Conservation (phyloP, 2,113 vertebrate species). For the Brachirus orientalis region DNA sequence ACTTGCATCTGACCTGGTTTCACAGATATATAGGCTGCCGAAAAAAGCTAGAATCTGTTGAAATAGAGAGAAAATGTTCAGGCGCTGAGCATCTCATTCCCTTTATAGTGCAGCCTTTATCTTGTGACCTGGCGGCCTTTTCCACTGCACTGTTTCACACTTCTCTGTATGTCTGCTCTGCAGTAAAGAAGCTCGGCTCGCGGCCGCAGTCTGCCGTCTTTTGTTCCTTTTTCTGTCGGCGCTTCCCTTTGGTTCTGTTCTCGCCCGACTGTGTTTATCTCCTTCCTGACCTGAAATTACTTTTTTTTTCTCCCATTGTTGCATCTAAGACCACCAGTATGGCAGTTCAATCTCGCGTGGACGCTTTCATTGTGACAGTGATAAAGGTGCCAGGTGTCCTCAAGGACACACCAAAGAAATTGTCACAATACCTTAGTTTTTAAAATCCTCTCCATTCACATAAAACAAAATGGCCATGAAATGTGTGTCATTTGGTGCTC, state of each 20-base stretch:
- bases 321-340: slow-evolving; percentile 30
- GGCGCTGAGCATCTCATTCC: slow-evolving; percentile 20
- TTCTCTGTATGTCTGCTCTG: slow-evolving; percentile 15
- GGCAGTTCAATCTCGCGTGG: slow-evolving; percentile 1
- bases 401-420: slow-evolving; percentile 12
- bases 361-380: slow-evolving; percentile 17
- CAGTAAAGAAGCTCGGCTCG: slow-evolving; percentile 29
- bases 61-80: slow-evolving; percentile 25
- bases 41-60: slow-evolving; percentile 33
- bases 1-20: slow-evolving; percentile 59
- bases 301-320: slow-evolving; percentile 35
- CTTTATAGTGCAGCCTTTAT: slow-evolving; percentile 41
- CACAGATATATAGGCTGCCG: slow-evolving; percentile 52
- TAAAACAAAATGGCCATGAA: not conserved
- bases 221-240: slow-evolving; percentile 38
- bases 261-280: slow-evolving; percentile 32
- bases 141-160: slow-evolving; percentile 22
- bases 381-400: slow-evolving; percentile 16
- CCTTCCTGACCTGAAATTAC: slow-evolving; percentile 53
- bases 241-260: slow-evolving; percentile 20
- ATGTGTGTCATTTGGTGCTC: not conserved
- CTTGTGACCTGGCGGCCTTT: slow-evolving; percentile 30
- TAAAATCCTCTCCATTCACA: not conserved
- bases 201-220: slow-evolving; percentile 15
- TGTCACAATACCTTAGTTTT: not conserved